phyloP scores from a whole-genome alignment of 2,797 vertebrate species.

The Lutjanus argentimaculatus region DNA sequence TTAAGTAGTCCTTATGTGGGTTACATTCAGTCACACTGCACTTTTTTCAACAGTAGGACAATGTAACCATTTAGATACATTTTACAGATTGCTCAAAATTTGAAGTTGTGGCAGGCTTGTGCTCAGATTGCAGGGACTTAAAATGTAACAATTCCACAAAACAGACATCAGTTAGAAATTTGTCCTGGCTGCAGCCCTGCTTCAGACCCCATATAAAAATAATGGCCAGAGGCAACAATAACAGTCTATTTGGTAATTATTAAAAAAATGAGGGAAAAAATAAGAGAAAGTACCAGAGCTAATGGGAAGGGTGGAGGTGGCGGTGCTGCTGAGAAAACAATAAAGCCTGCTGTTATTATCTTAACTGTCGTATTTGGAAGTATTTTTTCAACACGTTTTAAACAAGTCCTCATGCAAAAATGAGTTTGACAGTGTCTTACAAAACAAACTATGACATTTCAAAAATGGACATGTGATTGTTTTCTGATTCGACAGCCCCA shows the following conservation, averaged over 20 bases:
- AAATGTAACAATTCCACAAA: background rate
- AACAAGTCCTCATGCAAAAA: background rate
- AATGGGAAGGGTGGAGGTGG: slow-evolving; percentile 9
- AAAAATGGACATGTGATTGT: background rate
- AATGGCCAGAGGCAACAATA: slow-evolving; percentile 19
- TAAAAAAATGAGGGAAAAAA: slow-evolving; percentile 2
- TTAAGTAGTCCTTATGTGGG: background rate
- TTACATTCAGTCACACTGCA: background rate
- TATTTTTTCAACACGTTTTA: background rate
- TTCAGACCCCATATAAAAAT: slow-evolving; percentile 2
- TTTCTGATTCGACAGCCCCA: background rate
- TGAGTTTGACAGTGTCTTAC: background rate
- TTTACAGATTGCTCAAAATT: background rate
- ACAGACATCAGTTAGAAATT: background rate
- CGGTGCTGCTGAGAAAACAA: slow-evolving; percentile 21
- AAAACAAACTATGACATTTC: background rate
- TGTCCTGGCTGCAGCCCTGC: background rate
- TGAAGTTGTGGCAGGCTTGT: background rate
- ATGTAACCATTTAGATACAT: background rate
- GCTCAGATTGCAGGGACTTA: background rate
- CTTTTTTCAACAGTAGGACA: background rate
- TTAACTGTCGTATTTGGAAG: background rate
- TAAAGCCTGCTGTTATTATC: slow-evolving; percentile 4
- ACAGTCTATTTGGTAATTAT: slow-evolving; percentile 20
- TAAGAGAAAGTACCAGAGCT: slow-evolving; percentile 8